Percentiles rank a stretch among this genome's conserved stretches.
phyloP scores from a whole-genome alignment of 1,140 invertebrate genomes.

The Sitodiplosis mosellana region DNA sequence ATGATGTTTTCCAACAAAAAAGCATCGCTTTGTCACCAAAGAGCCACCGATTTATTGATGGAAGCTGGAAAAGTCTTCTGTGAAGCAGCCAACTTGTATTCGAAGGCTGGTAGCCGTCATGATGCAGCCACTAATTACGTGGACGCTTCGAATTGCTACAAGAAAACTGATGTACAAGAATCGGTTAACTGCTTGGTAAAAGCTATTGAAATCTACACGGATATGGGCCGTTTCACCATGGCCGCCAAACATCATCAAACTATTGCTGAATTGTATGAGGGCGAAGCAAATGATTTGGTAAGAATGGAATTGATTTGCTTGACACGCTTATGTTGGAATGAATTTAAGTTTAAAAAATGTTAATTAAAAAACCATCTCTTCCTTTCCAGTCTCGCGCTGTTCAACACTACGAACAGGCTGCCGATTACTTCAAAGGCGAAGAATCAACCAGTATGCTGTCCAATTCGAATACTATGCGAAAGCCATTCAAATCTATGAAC shows the following conservation, averaged over 20 bases:
- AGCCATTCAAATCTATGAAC: conserved; percentile 93
- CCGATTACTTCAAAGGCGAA: conserved; percentile 84
- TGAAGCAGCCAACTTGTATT: conserved; percentile 70
- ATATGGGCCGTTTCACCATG: conserved; percentile 96
- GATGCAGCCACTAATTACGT: conserved; percentile 89
- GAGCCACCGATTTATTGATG: no score
- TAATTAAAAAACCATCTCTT: background rate
- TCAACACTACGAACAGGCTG: conserved; percentile 93
- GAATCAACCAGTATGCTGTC: conserved; percentile 86
- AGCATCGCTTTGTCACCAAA: no score
- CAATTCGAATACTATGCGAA: conserved; percentile 94
- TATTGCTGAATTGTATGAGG: conserved; percentile 96
- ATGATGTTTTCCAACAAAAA: no score
- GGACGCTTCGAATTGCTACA: conserved; percentile 94
- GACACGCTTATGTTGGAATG: background rate
- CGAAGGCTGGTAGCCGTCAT: conserved; percentile 72
- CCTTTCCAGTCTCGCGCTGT: conserved; percentile 37
- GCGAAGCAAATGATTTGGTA: conserved; percentile 77
- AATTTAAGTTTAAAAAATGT: no score
- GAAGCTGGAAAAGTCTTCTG: conserved; percentile 90
- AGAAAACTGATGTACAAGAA: conserved; percentile 59
- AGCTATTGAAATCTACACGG: conserved; percentile 95
- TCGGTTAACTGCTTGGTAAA: conserved; percentile 82
- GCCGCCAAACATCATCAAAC: conserved; percentile 96
- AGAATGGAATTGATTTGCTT: conserved; percentile 20